Conservation (phyloP, 2,113 vertebrate genomes). For the Tauraco erythrolophus region DNA sequence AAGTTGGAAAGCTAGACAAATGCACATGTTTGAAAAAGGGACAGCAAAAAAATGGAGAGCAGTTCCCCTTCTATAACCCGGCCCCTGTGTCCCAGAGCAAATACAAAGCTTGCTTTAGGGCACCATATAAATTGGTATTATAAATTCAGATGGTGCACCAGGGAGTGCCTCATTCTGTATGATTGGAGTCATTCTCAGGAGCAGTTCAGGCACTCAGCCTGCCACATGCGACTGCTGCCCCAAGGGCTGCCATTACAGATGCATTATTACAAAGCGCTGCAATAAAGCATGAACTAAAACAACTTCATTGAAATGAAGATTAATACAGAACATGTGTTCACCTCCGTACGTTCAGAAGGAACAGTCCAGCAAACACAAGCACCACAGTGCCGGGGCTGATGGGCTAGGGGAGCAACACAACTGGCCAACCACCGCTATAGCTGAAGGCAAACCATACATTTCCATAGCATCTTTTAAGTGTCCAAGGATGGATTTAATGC, state of each 20-base stretch:
- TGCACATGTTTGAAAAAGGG: not conserved
- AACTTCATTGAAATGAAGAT: constrained; percentile 86
- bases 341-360: constrained; percentile 54
- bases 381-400: not conserved
- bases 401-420: not conserved
- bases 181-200: constrained; percentile 80
- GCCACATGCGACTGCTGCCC: constrained; percentile 80
- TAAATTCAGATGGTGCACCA: constrained; percentile 84
- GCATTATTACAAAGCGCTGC: constrained; percentile 82
- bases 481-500: constrained; percentile 18
- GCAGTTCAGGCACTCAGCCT: constrained; percentile 81
- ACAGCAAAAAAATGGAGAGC: constrained; percentile 32
- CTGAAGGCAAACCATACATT: constrained; percentile 60
- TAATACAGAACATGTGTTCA: constrained; percentile 82
- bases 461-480: constrained; percentile 35
- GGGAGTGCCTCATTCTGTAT: constrained; percentile 83
- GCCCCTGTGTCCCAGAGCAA: constrained; percentile 71
- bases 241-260: constrained; percentile 82
- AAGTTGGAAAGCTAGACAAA: constrained; percentile 52
- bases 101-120: constrained; percentile 81
- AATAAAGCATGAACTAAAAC: constrained; percentile 85
- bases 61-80: constrained; percentile 4
- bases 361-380: constrained; percentile 63
- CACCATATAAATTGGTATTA: constrained; percentile 83
- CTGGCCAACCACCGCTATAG: not conserved